Base-by-base conservation (phyloP, 2,113 vertebrate genomes). In the Mugil cephalus region DNA sequence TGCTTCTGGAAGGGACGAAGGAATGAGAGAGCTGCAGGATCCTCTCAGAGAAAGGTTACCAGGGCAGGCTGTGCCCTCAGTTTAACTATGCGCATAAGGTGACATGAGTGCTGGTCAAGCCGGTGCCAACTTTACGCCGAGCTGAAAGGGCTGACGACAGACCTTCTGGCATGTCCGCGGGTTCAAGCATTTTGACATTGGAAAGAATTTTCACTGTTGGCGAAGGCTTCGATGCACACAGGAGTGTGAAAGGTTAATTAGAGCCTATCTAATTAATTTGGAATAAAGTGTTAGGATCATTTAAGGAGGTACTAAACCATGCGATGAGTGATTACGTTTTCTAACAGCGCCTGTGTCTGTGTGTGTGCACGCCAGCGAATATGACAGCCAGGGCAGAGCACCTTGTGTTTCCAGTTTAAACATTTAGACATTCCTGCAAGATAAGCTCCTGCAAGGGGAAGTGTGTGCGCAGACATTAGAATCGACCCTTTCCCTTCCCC, bases 371-470 rank as follows among this genome's bases (percentile, higher is more conserved):
- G 21, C 36, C 51, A 50, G 51, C 5, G 58, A 19, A 69, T 61
- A 54, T 76, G 82, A 80, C 75, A 84, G 73, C 67, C 8, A 50
- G 67, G 64, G 72, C 76, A 78, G 78, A 85, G 73, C 71, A 87
- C 84, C 74, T 74, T 74, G 69, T 84, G 86, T 81, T 87, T 84
- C 70, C 73, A 91, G 79, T 91, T 90, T 87, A 91, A 90, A 92
- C 83, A 90, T 89, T 92, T 80, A 68, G 83, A 92, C 88, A 93
- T 92, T 91, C 88, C 86, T 85, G 62, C 63, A 17, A 79, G 87
- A 93, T 91, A 89, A 91, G 90, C 85, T 85, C 56, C 83, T 62
- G 36, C 65, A 83, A 79, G 35, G 34, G 83, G 84, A 88, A 74
- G 79, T 82, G 77, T 79, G 73, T 75, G 70, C 50, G 10, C 69